Evolutionary conservation across 2,888 invertebrate genomes (phyloP).

Genomic region (Tetragonisca angustula): DNA sequence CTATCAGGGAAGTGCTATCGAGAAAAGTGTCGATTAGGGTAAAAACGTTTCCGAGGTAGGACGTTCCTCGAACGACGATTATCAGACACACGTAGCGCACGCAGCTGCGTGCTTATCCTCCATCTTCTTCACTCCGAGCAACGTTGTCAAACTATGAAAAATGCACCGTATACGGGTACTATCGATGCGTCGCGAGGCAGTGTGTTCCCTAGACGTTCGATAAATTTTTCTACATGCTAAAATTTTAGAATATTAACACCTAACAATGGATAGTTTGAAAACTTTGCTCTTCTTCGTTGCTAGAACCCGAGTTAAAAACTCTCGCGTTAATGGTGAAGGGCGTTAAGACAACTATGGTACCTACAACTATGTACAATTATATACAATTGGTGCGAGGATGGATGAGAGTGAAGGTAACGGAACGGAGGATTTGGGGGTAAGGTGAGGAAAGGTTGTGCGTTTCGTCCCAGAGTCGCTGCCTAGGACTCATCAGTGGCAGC

Average conservation of each 20-base stretch:
- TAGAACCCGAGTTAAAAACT: too few relatives aligned
- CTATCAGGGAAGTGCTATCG: not conserved
- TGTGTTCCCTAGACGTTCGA: not conserved
- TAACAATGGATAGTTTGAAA: not conserved
- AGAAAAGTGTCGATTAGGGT: not conserved
- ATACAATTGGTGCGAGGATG: too few relatives aligned
- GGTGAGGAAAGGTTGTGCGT: too few relatives aligned
- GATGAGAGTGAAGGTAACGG: too few relatives aligned
- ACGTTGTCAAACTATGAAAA: constrained; percentile 48
- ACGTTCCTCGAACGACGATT: constrained; percentile 34
- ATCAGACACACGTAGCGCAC: constrained; percentile 45
- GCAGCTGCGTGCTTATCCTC: constrained; percentile 49
- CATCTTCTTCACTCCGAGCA: constrained; percentile 5
- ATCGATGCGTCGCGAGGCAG: constrained; percentile 22
- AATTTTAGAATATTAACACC: too few relatives aligned
- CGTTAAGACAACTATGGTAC: too few relatives aligned
- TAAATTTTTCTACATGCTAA: not conserved
- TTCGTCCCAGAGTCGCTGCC: too few relatives aligned
- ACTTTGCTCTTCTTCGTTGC: not conserved
- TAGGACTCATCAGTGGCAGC: too few relatives aligned
- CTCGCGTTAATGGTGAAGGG: not conserved
- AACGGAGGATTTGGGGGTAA: too few relatives aligned
- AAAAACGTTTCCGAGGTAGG: constrained; percentile 27
- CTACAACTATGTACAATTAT: too few relatives aligned
- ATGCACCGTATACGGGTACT: constrained; percentile 36